Conservation (phyloP, 2,888 invertebrate species). For the Liposcelis brunnea region DNA sequence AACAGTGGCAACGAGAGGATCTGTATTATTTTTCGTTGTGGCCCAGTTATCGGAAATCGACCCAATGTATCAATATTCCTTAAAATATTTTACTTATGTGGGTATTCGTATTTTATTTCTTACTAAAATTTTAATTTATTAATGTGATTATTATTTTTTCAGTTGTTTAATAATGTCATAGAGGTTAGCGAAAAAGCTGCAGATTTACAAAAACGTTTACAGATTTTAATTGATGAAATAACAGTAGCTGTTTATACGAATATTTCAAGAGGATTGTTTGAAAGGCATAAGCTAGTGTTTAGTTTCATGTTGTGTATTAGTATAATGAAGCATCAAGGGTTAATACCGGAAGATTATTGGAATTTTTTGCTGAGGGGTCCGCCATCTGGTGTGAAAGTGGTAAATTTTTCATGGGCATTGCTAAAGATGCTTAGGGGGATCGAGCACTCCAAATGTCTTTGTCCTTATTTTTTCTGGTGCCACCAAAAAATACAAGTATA, state of each 20-base stretch:
- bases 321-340: constrained; percentile 45
- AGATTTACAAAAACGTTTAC: constrained; percentile 46
- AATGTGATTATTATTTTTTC: constrained; percentile 19
- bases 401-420: no score
- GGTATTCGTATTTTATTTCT: constrained; percentile 13
- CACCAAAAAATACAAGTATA: no score
- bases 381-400: no score
- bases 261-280: constrained; percentile 78
- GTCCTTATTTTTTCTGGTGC: no score
- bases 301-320: constrained; percentile 68
- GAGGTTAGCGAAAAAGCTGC: constrained; percentile 51
- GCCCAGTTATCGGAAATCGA: constrained; percentile 77
- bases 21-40: constrained; percentile 80
- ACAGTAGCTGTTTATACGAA: constrained; percentile 69
- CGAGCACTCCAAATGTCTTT: no score
- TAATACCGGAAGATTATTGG: constrained; percentile 47
- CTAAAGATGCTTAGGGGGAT: no score
- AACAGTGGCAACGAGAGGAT: constrained; percentile 70
- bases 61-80: constrained; percentile 90
- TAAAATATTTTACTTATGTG: constrained; percentile 70
- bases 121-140: neutral
- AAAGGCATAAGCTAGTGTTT: constrained; percentile 76
- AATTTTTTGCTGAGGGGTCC: constrained; percentile 63
- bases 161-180: constrained; percentile 70
- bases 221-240: constrained; percentile 55